Base-by-base conservation (phyloP, 2,888 invertebrate genomes). In the Trissolcus japonicus region DNA sequence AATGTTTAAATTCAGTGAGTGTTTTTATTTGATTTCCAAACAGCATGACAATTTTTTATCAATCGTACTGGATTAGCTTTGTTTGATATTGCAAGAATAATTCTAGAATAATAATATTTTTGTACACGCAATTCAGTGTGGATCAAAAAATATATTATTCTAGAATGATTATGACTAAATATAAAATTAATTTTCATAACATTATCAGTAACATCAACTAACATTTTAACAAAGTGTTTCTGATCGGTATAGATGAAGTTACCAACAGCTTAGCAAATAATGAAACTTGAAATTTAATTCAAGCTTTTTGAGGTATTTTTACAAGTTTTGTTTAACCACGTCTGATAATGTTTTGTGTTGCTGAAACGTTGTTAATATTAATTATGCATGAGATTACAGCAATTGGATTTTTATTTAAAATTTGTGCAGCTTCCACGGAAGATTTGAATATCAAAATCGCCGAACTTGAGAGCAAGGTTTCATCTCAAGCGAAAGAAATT, bases 401-500 rank as follows among this genome's bases (percentile, higher is more conserved):
- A 68, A 73, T 83, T 80, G 82, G 83, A 82, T 83, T 83, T 83
- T 35, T 9, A 84, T 85, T 79, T 86, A 83, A 80, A 79, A 80
- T 87, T 78, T 88, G 83, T 84, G 83, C 85, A 89, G 89, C 88
- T 76, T 86, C 86, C 56, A 82, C 85, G 71, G 86, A 83, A 68
- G 87, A 89, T 80, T 87, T 85, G 84, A 86, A 88, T 80, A 84
- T 83, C 71, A 86, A 85, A 56, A 83, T 88, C 74, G 75, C 77
- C 76, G 87, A 87, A 79, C 86, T 89, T 55, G 89, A 89, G 83
- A 84, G 81, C 83, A 87, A 85, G 80, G 84, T 86, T 79, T 81
- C 84, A 51, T 80, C 83, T 76, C 89, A 89, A 81, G 80, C 82
- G 61, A 84, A 84, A 80, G 88, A 88, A 81, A 86, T 90, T 72